These are phyloP conservation scores for Phymorhynchus buccinoides DNA, from an alignment of 1,140 invertebrate species.

Conservation along the genomic window DNA sequence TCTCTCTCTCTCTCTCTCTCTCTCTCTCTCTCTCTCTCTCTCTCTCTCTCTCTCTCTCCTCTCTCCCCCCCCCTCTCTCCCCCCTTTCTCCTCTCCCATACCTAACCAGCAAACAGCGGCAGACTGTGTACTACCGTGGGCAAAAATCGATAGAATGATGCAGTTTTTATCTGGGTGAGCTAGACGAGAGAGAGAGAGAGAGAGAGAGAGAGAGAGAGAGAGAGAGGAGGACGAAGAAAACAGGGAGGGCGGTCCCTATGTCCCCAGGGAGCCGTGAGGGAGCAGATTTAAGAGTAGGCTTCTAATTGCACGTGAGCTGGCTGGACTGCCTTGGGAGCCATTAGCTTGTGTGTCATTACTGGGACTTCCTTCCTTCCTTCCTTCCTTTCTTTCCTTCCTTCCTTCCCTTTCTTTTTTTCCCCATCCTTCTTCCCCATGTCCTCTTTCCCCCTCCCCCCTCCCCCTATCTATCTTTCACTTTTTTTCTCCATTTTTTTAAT, in stretches of 20 bases:
- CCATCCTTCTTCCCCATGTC: neutral
- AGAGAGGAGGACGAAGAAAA: neutral
- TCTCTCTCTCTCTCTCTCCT: neutral
- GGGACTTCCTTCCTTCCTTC: neutral
- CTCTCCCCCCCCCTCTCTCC: neutral
- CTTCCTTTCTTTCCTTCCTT: neutral
- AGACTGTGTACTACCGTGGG: neutral
- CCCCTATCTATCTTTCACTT: neutral
- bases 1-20: neutral
- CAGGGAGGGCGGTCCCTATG: neutral
- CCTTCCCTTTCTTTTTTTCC: neutral
- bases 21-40: neutral
- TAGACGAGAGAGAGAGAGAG: neutral
- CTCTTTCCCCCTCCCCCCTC: no score
- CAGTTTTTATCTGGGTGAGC: conserved; percentile 8
- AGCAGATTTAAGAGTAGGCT: conserved; percentile 29
- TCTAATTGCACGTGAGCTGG: conserved; percentile 25
- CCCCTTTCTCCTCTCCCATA: neutral
- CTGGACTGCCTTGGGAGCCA: conserved; percentile 10
- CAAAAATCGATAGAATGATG: conserved; percentile 20
- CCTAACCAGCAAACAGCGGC: neutral
- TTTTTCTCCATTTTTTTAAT: neutral
- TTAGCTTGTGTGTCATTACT: conserved; percentile 25
- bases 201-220: neutral
- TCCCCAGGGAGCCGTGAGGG: neutral